Evolutionary conservation across 1,140 invertebrate genomes (phyloP).

Genomic region (Mya arenaria): DNA sequence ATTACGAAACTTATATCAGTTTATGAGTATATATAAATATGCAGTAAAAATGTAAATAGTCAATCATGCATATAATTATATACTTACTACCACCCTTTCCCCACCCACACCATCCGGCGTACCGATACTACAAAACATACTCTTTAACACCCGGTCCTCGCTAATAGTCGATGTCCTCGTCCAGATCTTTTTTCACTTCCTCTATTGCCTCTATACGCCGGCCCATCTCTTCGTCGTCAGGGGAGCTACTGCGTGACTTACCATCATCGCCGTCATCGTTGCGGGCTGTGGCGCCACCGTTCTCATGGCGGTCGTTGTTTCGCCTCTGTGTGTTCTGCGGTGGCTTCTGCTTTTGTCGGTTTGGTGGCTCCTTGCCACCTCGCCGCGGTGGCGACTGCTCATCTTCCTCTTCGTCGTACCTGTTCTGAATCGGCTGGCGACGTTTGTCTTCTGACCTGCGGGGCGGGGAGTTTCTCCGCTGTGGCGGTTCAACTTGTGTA

Average conservation of each 20-base stretch:
- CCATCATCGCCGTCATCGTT: neutral
- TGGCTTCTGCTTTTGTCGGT: neutral
- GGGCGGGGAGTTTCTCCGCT: neutral
- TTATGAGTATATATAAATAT: too few relatives aligned
- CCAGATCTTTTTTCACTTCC: neutral
- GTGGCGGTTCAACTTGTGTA: conserved; percentile 9
- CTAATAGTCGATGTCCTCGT: conserved; percentile 23
- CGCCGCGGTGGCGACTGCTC: neutral
- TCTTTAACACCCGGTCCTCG: too few relatives aligned
- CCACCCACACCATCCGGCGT: too few relatives aligned
- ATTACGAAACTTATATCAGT: too few relatives aligned
- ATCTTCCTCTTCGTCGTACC: neutral
- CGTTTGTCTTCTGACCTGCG: neutral
- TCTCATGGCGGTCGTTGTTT: neutral
- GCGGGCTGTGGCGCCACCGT: neutral
- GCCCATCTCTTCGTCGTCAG: conserved; percentile 21
- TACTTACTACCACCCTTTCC: too few relatives aligned
- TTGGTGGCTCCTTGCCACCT: neutral
- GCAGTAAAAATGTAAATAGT: too few relatives aligned
- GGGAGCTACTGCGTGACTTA: neutral
- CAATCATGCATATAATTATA: too few relatives aligned
- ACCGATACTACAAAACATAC: too few relatives aligned
- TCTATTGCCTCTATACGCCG: conserved; percentile 4
- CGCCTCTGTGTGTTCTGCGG: too few relatives aligned
- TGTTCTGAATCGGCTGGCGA: neutral